Percentiles rank a stretch among this genome's conserved stretches.
Evolutionary conservation across 64 coral and sea anemone species (phyloP).

Genomic region (Stichodactyla mertensii): DNA sequence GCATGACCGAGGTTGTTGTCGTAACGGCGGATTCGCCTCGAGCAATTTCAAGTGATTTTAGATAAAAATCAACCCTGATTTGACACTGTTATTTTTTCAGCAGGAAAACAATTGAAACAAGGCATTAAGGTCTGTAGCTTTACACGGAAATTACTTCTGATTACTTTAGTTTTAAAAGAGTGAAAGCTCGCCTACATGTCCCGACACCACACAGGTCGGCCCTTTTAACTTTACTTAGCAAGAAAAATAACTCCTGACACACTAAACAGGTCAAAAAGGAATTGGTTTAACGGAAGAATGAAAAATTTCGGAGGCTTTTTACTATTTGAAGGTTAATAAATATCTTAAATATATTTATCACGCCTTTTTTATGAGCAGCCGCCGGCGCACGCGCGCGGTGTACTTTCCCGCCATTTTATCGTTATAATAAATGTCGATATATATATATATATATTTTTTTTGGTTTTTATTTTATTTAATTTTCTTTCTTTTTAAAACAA

Average conservation of each 20-base stretch:
- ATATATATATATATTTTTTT: no score
- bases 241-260: not conserved
- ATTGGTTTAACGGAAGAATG: not conserved
- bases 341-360: not conserved
- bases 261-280: not conserved
- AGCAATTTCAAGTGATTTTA: slow-evolving; percentile 10
- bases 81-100: slow-evolving; percentile 20
- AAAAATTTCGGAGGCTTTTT: not conserved
- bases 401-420: no score
- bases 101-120: not conserved
- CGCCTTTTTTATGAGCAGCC: not conserved
- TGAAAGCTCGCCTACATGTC: not conserved
- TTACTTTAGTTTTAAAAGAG: not conserved
- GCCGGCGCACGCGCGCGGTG: no score
- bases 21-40: slow-evolving; percentile 12
- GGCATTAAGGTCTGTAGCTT: slow-evolving; percentile 16
- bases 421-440: no score
- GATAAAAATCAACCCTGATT: not conserved
- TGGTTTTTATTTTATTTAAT: no score
- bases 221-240: not conserved
- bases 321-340: not conserved
- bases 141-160: not conserved
- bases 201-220: not conserved
- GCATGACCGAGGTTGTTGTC: not conserved
- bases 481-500: no score